A percentile compares a stretch with the other conserved stretches of the same genome.
These are phyloP conservation scores for Glaucopsyche alexis DNA, from an alignment of 2,888 invertebrate species.

Conservation along the genomic window DNA sequence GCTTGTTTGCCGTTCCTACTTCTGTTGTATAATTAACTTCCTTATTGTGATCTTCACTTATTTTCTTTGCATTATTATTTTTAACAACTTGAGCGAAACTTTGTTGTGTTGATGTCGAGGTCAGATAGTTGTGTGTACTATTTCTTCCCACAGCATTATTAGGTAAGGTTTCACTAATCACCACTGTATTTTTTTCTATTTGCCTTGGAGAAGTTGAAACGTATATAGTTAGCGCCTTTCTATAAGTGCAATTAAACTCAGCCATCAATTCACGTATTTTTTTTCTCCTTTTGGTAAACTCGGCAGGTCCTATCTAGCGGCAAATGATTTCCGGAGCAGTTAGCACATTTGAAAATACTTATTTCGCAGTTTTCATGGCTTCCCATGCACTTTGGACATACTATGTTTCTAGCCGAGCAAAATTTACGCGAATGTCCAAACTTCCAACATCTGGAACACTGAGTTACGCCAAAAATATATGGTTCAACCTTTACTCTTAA, in stretches of 20 bases:
- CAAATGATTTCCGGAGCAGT: slow-evolving; percentile 39
- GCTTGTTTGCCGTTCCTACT: not conserved
- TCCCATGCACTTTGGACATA: not conserved
- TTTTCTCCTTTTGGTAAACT: slow-evolving; percentile 37
- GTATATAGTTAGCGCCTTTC: slow-evolving; percentile 34
- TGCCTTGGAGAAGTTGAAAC: slow-evolving; percentile 29
- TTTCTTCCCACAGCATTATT: too few relatives aligned
- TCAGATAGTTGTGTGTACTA: too few relatives aligned
- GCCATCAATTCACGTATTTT: slow-evolving; percentile 38
- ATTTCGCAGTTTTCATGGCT: slow-evolving; percentile 36
- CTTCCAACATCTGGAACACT: not conserved
- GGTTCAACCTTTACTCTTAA: not conserved
- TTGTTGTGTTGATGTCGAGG: slow-evolving; percentile 31
- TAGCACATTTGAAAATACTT: slow-evolving; percentile 35
- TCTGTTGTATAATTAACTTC: not conserved
- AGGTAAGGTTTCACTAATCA: too few relatives aligned
- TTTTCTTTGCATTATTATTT: not conserved
- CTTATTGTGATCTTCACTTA: not conserved
- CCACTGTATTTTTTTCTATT: slow-evolving; percentile 33
- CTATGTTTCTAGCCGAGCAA: not conserved
- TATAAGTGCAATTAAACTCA: slow-evolving; percentile 39
- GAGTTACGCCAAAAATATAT: not conserved
- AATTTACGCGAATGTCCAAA: not conserved
- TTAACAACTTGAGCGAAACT: not conserved
- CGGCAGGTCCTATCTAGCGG: slow-evolving; percentile 36